A percentile compares a stretch with the other conserved stretches of the same genome.
Evolutionary conservation across 2,888 invertebrate genomes (phyloP).

Genomic region (Scaeva pyrastri): DNA sequence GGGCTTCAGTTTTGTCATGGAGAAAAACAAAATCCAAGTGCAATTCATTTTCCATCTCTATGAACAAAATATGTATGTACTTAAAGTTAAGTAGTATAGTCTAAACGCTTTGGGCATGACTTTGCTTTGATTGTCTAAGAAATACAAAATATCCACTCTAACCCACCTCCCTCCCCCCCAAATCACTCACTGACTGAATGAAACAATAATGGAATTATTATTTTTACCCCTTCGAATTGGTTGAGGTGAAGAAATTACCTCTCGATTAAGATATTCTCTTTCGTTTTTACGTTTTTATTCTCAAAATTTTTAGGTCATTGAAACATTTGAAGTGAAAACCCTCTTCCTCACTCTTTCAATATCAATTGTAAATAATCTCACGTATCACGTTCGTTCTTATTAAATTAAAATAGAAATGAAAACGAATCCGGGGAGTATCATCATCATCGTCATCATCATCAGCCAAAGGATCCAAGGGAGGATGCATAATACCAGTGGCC

Average conservation of each 20-base stretch:
- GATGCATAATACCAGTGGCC: slow-evolving; percentile 38
- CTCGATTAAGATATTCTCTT: slow-evolving; percentile 4
- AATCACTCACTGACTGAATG: neutral
- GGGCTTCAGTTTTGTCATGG: neutral
- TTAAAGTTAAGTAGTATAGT: neutral
- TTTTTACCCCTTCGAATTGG: neutral
- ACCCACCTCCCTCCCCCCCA: neutral
- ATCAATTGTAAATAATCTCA: slow-evolving; percentile 64
- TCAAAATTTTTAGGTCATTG: neutral
- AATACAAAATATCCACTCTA: neutral
- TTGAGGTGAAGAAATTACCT: neutral
- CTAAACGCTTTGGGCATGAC: neutral
- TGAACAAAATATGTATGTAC: neutral
- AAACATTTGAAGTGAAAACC: neutral
- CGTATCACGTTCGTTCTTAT: slow-evolving; percentile 65
- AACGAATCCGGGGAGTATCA: slow-evolving; percentile 33
- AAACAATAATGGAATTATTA: neutral
- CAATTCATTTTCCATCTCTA: neutral
- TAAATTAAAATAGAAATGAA: slow-evolving; percentile 54
- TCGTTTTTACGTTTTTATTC: neutral
- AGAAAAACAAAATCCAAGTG: neutral
- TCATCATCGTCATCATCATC: slow-evolving; percentile 5
- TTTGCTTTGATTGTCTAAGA: neutral
- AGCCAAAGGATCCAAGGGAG: slow-evolving; percentile 25
- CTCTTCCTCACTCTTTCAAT: neutral